A percentile compares a stretch with the other conserved stretches of the same genome.
Evolutionary conservation across 2,797 vertebrate species (phyloP).

Genomic region (Labroides dimidiatus): DNA sequence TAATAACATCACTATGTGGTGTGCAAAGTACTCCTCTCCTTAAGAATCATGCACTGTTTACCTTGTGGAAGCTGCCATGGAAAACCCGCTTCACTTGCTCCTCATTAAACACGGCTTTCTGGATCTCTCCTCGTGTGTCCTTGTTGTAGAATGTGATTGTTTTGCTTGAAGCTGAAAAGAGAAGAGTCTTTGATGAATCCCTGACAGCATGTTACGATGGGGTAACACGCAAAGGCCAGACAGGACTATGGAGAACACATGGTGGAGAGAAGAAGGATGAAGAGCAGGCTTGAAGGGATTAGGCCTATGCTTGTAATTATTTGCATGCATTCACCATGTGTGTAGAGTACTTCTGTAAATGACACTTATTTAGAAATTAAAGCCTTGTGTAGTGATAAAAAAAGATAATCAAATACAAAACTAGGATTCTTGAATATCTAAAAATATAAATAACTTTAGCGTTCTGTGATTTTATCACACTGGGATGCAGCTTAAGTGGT

Average conservation of each 20-base stretch:
- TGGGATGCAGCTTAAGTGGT: background rate
- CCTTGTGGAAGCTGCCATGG: constrained; percentile 99
- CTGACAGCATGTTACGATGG: constrained; percentile 52
- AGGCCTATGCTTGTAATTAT: constrained; percentile 38
- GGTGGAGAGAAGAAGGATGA: constrained; percentile 31
- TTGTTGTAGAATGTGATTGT: constrained; percentile 97
- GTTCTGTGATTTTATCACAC: constrained; percentile 2
- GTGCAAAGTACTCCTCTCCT: constrained; percentile 1
- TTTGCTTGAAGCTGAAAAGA: constrained; percentile 92
- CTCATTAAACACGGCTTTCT: constrained; percentile 92
- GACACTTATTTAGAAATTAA: constrained; percentile 23
- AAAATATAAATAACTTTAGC: background rate
- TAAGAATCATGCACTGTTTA: constrained; percentile 75
- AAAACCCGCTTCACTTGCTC: constrained; percentile 93
- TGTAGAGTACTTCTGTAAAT: constrained; percentile 29
- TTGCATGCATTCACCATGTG: constrained; percentile 47
- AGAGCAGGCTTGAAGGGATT: constrained; percentile 44
- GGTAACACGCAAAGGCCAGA: constrained; percentile 67
- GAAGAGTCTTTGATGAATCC: constrained; percentile 67
- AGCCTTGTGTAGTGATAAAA: constrained; percentile 1
- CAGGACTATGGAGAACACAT: constrained; percentile 61
- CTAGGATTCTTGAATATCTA: no score
- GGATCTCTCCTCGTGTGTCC: constrained; percentile 93
- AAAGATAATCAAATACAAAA: constrained; percentile 8
- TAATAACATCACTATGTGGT: constrained; percentile 30